Conservation (phyloP, 2,113 vertebrate species). For the Ochotona curzoniae region DNA sequence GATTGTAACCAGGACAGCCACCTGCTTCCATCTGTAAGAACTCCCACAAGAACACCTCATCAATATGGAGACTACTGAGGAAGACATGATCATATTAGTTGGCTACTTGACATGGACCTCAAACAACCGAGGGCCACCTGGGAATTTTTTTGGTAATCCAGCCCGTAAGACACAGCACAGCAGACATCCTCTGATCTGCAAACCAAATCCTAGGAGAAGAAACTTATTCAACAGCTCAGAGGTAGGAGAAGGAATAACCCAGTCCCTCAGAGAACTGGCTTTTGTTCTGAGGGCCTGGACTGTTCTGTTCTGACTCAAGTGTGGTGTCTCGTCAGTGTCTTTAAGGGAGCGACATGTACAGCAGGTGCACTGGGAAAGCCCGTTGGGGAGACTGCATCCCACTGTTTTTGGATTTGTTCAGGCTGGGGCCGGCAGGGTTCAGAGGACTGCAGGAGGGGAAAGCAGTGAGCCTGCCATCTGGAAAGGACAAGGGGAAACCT, state of each 20-base stretch:
- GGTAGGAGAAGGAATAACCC: neutral
- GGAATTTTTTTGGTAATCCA: too few species aligned
- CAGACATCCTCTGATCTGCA: neutral
- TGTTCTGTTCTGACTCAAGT: neutral
- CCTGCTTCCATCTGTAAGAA: too few species aligned
- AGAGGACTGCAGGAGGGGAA: neutral
- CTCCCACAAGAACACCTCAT: accelerated
- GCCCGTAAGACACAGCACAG: neutral
- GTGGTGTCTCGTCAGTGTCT: neutral
- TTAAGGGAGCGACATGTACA: neutral
- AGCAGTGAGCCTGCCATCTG: too few species aligned
- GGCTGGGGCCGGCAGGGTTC: neutral
- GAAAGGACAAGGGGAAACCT: neutral
- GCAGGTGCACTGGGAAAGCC: too few species aligned
- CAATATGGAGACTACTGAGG: neutral
- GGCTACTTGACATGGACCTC: neutral
- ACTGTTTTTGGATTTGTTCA: neutral
- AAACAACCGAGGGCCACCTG: neutral
- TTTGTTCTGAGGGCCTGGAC: too few species aligned
- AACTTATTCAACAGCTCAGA: neutral
- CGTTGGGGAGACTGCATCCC: neutral
- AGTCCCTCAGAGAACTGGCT: too few species aligned
- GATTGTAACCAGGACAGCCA: neutral
- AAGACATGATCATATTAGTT: accelerated
- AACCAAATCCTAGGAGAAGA: too few species aligned